Percentiles rank a stretch among this genome's conserved stretches.
phyloP scores from a whole-genome alignment of 1,140 invertebrate species.

The Muscidifurax raptorellus region DNA sequence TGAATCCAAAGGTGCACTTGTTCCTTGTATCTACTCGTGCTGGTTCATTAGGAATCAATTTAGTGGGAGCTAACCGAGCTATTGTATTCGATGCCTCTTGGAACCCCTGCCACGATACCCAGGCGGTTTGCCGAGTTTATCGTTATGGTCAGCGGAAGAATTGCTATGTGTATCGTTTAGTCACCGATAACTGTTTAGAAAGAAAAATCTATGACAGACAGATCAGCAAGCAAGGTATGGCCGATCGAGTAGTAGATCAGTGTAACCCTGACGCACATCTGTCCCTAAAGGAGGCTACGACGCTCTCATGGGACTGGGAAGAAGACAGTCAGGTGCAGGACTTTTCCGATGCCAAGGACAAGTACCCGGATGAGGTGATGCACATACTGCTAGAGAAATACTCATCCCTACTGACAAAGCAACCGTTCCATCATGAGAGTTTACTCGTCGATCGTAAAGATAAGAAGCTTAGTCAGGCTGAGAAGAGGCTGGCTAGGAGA shows the following conservation, averaged over 20 bases:
- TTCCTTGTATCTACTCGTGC: conserved; percentile 98
- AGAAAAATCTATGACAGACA: conserved; percentile 99
- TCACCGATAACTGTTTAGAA: conserved; percentile 97
- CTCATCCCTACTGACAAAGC: conserved; percentile 85
- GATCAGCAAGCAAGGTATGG: conserved; percentile 98
- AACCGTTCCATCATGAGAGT: conserved; percentile 98
- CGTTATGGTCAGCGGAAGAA: conserved; percentile 95
- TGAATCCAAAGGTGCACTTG: conserved; percentile 89
- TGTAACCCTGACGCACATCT: conserved; percentile 97
- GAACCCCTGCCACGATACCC: conserved; percentile 99
- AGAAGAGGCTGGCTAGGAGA: conserved; percentile 94
- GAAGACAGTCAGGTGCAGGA: conserved; percentile 86
- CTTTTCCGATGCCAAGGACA: conserved; percentile 81
- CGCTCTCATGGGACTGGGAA: conserved; percentile 94
- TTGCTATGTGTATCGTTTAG: conserved; percentile 96
- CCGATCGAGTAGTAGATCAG: conserved; percentile 98
- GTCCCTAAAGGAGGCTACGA: conserved; percentile 95
- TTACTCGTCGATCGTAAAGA: conserved; percentile 96
- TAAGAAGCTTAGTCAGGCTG: conserved; percentile 94
- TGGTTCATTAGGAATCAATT: conserved; percentile 97
- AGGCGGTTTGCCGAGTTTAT: conserved; percentile 98
- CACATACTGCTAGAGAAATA: conserved; percentile 83
- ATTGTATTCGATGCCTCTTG: conserved; percentile 99
- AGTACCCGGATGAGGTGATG: conserved; percentile 89
- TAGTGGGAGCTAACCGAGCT: conserved; percentile 97